A percentile compares a stretch with the other conserved stretches of the same genome.
These are phyloP conservation scores for Bovichtus variegatus DNA, from an alignment of 2,797 vertebrate species.

Conservation along the genomic window DNA sequence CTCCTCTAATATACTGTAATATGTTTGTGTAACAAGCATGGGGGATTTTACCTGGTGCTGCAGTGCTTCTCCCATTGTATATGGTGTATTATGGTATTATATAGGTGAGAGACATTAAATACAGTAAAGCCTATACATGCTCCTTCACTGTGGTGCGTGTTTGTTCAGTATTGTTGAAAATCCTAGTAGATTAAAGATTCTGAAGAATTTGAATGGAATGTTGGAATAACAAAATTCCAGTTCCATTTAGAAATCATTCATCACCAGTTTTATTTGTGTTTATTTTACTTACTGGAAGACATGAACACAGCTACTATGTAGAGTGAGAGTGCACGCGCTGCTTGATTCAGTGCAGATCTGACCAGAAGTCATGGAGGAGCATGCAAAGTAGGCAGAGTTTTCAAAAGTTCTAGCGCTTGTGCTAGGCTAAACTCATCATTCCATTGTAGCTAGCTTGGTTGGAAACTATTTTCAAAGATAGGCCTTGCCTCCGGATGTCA, in stretches of 20 bases:
- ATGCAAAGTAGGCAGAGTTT: no score
- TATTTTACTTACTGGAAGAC: neutral
- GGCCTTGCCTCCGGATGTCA: no score
- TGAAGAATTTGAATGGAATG: neutral
- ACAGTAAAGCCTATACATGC: neutral
- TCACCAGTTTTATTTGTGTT: neutral
- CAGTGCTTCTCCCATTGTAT: constrained; percentile 21
- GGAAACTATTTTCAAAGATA: no score
- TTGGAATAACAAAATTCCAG: neutral
- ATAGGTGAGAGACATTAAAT: neutral
- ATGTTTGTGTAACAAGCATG: constrained; percentile 29
- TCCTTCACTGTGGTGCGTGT: neutral
- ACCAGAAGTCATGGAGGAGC: no score
- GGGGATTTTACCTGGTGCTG: constrained; percentile 19
- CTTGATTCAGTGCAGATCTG: no score
- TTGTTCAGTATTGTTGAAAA: neutral
- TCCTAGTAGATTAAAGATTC: neutral
- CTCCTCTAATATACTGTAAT: neutral
- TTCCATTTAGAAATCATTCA: neutral
- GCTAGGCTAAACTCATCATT: no score
- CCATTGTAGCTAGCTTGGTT: no score
- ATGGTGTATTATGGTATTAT: neutral
- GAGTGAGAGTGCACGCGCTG: no score
- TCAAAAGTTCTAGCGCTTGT: no score
- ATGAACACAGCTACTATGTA: neutral